Evolutionary conservation across 1,140 invertebrate genomes (phyloP).

Genomic region (Pseudomyrmex cubaensis): DNA sequence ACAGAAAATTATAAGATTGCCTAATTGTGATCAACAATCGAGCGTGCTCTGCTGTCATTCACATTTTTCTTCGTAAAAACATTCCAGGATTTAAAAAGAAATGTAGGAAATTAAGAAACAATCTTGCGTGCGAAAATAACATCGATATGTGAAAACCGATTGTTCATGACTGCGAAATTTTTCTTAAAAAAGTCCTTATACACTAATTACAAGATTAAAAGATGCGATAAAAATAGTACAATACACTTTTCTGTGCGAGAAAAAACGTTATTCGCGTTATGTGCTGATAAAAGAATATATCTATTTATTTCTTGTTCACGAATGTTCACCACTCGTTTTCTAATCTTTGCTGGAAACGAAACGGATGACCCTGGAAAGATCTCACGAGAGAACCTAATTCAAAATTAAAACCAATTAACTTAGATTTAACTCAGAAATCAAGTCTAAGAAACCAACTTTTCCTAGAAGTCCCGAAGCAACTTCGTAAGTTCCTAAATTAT

Average conservation of each 20-base stretch:
- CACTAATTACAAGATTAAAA: conserved; percentile 34
- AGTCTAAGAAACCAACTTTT: too few relatives aligned
- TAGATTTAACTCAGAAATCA: not conserved
- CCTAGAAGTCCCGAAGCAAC: not conserved
- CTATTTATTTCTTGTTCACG: not conserved
- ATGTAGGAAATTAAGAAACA: not conserved
- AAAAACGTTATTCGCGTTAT: conserved; percentile 8
- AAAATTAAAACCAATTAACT: not conserved
- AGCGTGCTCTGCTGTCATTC: not conserved
- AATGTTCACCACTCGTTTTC: not conserved
- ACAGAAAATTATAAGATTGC: too few relatives aligned
- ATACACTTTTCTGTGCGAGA: conserved; percentile 5
- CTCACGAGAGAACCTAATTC: not conserved
- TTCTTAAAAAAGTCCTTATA: conserved; percentile 3
- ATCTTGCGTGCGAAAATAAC: not conserved
- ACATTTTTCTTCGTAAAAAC: not conserved
- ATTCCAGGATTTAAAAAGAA: not conserved
- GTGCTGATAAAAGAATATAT: conserved; percentile 18
- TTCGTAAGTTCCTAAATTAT: not conserved
- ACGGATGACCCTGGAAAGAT: not conserved
- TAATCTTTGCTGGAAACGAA: not conserved
- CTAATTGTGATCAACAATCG: not conserved
- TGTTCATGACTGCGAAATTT: not conserved
- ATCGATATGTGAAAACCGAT: not conserved
- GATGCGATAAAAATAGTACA: not conserved